Evolutionary conservation across 1,140 invertebrate genomes (phyloP).

Genomic region (Lineus longissimus): DNA sequence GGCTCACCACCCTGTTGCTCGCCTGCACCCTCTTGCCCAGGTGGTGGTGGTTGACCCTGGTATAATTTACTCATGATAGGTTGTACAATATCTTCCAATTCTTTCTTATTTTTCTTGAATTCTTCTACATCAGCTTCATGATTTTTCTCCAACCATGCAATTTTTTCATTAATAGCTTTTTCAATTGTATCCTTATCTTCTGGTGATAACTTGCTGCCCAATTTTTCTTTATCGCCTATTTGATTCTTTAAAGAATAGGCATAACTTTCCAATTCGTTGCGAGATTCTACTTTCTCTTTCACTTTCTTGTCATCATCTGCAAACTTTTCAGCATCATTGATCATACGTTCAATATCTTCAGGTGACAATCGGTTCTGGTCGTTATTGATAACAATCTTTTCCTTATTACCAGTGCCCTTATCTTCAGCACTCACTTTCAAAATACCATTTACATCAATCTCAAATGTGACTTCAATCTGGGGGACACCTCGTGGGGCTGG

Average conservation of each 20-base stretch:
- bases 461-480: conserved; percentile 99
- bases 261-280: conserved; percentile 86
- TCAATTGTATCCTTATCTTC: conserved; percentile 96
- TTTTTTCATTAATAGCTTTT: conserved; percentile 88
- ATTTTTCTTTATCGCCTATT: conserved; percentile 94
- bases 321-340: conserved; percentile 97
- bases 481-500: conserved; percentile 95
- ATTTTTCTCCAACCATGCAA: conserved; percentile 97
- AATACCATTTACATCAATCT: conserved; percentile 99
- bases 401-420: conserved; percentile 96
- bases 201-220: conserved; percentile 85
- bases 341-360: conserved; percentile 98
- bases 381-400: conserved; percentile 98
- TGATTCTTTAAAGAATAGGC: conserved; percentile 98
- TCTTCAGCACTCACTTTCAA: conserved; percentile 89
- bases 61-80: conserved; percentile 98
- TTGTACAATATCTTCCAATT: conserved; percentile 90
- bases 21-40: conserved; percentile 51
- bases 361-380: conserved; percentile 95
- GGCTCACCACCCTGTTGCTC: conserved; percentile 68
- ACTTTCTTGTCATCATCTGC: conserved; percentile 92
- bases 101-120: conserved; percentile 96
- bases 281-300: conserved; percentile 93
- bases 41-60: conserved; percentile 66
- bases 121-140: conserved; percentile 90